Conservation (phyloP, 2,113 vertebrate genomes). For the Cephalopholis sonnerati region DNA sequence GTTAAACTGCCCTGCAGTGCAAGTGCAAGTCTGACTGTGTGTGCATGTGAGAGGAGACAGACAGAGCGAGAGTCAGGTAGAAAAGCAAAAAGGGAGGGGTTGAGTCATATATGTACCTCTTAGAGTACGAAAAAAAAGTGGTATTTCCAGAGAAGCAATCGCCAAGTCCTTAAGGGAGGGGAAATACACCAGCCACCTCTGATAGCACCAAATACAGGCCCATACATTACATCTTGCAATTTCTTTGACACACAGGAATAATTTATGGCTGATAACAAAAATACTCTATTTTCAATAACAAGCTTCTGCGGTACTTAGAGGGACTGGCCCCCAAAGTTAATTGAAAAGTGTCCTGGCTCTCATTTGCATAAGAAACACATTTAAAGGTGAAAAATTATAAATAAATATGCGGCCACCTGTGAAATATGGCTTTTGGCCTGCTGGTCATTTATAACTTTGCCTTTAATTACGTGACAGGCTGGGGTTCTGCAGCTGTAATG, state of each 20-base stretch:
- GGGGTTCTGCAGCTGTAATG: constrained; percentile 81
- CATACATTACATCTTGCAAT: constrained; percentile 70
- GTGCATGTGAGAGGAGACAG: constrained; percentile 15
- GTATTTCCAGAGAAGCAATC: constrained; percentile 68
- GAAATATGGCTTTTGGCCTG: constrained; percentile 85
- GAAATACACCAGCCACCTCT: constrained; percentile 46
- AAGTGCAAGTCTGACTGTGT: constrained; percentile 37
- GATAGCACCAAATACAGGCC: constrained; percentile 49
- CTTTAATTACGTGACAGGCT: constrained; percentile 86
- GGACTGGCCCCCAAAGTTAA: constrained; percentile 82
- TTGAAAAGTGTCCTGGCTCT: constrained; percentile 84
- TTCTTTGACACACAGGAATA: constrained; percentile 75
- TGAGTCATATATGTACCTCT: constrained; percentile 32
- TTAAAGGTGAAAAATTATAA: constrained; percentile 86
- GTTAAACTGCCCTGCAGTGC: constrained; percentile 62
- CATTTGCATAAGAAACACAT: constrained; percentile 87
- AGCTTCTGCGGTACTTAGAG: constrained; percentile 74
- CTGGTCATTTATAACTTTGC: constrained; percentile 86
- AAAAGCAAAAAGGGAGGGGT: constrained; percentile 25
- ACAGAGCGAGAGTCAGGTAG: constrained; percentile 4
- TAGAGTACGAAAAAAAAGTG: constrained; percentile 19
- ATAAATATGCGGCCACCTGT: constrained; percentile 84
- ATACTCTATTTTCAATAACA: constrained; percentile 80
- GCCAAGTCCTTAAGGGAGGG: constrained; percentile 59
- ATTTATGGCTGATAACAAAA: constrained; percentile 81